phyloP scores from a whole-genome alignment of 2,888 invertebrate genomes.

The Caenorhabditis sinica region DNA sequence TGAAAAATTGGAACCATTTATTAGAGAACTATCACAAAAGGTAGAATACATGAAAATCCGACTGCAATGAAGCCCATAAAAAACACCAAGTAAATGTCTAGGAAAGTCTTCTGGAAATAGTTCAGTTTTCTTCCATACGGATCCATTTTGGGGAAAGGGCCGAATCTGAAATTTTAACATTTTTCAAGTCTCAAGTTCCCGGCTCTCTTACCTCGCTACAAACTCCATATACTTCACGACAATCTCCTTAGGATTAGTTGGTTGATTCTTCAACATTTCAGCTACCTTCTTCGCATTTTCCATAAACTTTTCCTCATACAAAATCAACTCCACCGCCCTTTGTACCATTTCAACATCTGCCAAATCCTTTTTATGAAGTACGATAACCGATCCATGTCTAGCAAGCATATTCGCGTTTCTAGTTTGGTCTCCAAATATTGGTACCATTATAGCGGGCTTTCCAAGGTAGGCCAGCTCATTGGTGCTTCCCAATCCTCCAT shows the following conservation, averaged over 20 bases:
- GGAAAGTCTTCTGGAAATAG: not conserved
- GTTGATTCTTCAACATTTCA: slow-evolving; percentile 45
- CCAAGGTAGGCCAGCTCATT: slow-evolving; percentile 56
- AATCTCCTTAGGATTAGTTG: slow-evolving; percentile 32
- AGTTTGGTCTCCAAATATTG: slow-evolving; percentile 61
- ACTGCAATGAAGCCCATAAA: not conserved
- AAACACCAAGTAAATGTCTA: not conserved
- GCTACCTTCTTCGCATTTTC: slow-evolving; percentile 37
- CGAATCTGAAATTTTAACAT: not conserved
- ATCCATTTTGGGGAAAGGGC: slow-evolving; percentile 7
- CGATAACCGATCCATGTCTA: slow-evolving; percentile 50
- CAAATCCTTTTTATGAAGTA: slow-evolving; percentile 52
- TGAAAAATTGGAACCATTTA: too few species aligned
- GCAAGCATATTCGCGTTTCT: slow-evolving; percentile 65
- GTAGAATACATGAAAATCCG: not conserved
- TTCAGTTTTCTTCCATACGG: not conserved
- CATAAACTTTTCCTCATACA: slow-evolving; percentile 13
- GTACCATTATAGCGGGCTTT: slow-evolving; percentile 62
- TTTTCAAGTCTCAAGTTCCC: not conserved
- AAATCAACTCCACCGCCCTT: slow-evolving; percentile 20
- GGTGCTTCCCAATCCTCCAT: slow-evolving; percentile 56
- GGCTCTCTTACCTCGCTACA: slow-evolving; percentile 13
- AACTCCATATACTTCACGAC: slow-evolving; percentile 48
- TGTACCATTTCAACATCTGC: slow-evolving; percentile 18
- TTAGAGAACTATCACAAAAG: not conserved